Evolutionary conservation across 2,888 invertebrate genomes (phyloP).

Genomic region (Luffia ferchaultella): DNA sequence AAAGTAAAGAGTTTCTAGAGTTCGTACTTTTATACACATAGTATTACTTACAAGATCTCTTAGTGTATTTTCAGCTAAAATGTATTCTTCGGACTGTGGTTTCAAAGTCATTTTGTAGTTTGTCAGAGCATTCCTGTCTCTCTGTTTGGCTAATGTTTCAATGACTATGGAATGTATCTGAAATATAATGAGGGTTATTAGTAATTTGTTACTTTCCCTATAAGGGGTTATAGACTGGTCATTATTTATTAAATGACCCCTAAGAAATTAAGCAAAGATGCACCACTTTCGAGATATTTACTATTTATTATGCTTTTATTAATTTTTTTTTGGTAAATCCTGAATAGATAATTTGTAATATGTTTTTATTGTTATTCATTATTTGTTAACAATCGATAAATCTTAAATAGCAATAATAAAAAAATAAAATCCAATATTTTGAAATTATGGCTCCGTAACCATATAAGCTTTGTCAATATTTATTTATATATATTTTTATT

Average conservation of each 20-base stretch:
- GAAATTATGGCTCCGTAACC: too few relatives aligned
- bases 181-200: slow-evolving; percentile 1
- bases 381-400: too few relatives aligned
- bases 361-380: too few relatives aligned
- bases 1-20: too few relatives aligned
- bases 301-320: too few relatives aligned
- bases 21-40: too few relatives aligned
- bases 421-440: too few relatives aligned
- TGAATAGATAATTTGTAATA: too few relatives aligned
- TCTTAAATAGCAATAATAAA: too few relatives aligned
- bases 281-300: not conserved
- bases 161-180: slow-evolving; percentile 72
- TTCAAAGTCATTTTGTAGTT: slow-evolving; percentile 70
- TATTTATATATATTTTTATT: too few relatives aligned
- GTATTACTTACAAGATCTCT: slow-evolving; percentile 45
- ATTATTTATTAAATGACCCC: not conserved
- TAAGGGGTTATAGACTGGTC: not conserved
- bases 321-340: too few relatives aligned
- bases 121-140: slow-evolving; percentile 67
- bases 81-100: slow-evolving; percentile 74
- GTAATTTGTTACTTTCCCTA: not conserved
- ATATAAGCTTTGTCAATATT: too few relatives aligned
- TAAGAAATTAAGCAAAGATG: not conserved
- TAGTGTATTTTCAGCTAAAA: slow-evolving; percentile 76
- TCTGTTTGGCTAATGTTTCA: slow-evolving; percentile 66